Conservation (phyloP, 2,113 vertebrate species). For the Pseudorectes ferrugineus region DNA sequence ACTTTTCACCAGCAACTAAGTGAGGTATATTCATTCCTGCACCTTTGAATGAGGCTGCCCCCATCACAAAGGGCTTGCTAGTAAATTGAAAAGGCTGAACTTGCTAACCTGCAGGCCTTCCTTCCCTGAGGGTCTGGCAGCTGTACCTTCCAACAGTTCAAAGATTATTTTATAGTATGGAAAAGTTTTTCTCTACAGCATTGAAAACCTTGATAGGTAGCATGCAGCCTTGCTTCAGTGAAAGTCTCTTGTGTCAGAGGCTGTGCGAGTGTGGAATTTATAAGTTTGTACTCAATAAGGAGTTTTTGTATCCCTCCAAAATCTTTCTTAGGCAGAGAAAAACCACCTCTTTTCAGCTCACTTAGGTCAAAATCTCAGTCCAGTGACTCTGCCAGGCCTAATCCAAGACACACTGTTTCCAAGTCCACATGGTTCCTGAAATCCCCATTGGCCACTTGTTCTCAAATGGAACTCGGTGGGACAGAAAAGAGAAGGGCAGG, state of each 20-base stretch:
- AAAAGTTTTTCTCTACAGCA: background rate
- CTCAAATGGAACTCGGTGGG: background rate
- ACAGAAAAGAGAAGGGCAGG: background rate
- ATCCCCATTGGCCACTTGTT: background rate
- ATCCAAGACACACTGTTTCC: background rate
- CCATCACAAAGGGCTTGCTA: background rate
- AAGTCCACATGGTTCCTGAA: background rate
- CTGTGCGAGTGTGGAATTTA: background rate
- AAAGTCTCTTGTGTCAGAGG: background rate
- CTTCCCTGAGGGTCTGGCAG: background rate
- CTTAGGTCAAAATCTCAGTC: background rate
- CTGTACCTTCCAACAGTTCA: background rate
- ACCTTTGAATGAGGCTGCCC: background rate
- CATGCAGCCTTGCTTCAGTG: background rate
- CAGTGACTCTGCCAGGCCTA: background rate
- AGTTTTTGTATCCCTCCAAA: background rate
- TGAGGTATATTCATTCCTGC: background rate
- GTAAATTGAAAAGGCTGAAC: background rate
- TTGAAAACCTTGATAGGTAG: background rate
- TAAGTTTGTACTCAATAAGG: background rate
- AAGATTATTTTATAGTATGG: background rate
- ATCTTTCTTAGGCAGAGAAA: background rate
- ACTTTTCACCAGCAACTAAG: background rate
- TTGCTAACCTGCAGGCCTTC: background rate
- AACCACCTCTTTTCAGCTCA: background rate